Evolutionary conservation across 2,113 vertebrate species (phyloP).

Genomic region (Genyomyrus donnyi): DNA sequence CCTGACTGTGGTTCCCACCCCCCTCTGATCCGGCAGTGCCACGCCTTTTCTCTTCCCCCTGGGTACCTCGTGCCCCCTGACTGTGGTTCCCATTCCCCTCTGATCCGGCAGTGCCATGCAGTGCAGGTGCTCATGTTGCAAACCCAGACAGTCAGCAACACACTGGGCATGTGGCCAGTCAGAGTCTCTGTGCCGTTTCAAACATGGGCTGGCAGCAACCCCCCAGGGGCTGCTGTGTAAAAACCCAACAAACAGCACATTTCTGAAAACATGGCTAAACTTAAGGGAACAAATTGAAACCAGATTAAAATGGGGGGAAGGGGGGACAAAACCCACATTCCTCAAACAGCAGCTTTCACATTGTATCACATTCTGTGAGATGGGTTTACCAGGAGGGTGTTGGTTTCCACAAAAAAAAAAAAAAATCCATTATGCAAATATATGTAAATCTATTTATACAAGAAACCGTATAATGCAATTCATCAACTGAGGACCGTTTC

Average conservation of each 20-base stretch:
- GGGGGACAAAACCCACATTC: neutral
- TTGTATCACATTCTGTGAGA: neutral
- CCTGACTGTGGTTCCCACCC: neutral
- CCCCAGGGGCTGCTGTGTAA: neutral
- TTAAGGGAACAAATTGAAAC: neutral
- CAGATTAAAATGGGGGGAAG: neutral
- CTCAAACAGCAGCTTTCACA: neutral
- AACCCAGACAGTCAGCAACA: neutral
- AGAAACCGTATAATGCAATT: neutral
- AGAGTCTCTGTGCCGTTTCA: neutral
- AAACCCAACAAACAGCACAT: neutral
- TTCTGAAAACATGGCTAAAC: neutral
- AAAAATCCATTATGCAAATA: neutral
- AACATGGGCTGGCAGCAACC: neutral
- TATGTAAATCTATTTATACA: neutral
- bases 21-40: neutral
- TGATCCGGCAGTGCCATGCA: neutral
- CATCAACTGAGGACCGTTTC: neutral
- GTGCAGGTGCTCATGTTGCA: neutral
- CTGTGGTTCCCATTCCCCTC: neutral
- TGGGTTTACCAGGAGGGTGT: neutral
- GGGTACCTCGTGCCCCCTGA: neutral
- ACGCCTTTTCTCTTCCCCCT: neutral
- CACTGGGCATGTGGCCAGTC: neutral
- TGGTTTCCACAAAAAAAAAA: no score